Percentiles rank a stretch among this genome's conserved stretches.
These are phyloP conservation scores for Pogoniulus pusillus DNA, from an alignment of 2,797 vertebrate genomes.

Conservation along the genomic window DNA sequence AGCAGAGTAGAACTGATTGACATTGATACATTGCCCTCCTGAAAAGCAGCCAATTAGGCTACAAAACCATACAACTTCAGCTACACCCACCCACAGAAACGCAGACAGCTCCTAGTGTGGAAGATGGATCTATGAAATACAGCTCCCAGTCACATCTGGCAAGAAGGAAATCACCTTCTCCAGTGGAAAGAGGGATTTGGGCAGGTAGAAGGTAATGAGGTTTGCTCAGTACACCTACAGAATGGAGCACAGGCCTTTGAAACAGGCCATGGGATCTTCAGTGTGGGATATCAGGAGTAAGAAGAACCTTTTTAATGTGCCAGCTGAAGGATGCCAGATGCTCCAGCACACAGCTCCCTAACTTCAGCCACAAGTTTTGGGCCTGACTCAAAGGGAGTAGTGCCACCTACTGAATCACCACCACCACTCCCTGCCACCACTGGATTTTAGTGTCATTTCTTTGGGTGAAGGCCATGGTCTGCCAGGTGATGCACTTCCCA, in stretches of 20 bases:
- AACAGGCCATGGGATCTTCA: background rate
- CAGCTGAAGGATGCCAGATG: background rate
- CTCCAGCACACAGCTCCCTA: background rate
- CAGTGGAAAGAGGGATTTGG: background rate
- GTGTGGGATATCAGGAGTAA: background rate
- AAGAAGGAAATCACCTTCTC: background rate
- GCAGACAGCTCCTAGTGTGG: background rate
- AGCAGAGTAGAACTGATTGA: background rate
- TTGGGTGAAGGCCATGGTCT: background rate
- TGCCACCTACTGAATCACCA: conserved; percentile 45
- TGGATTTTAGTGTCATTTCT: background rate
- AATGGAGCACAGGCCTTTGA: background rate
- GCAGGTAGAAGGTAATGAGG: background rate
- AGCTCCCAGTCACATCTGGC: background rate
- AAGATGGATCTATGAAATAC: background rate
- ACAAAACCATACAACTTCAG: background rate
- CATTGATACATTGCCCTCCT: background rate
- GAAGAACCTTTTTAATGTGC: background rate
- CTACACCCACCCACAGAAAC: background rate
- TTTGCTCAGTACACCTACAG: background rate
- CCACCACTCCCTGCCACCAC: background rate
- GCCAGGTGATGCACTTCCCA: background rate
- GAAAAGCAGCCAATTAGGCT: background rate
- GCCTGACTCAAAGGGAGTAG: conserved; percentile 10
- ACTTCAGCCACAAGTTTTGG: background rate